Conservation (phyloP, 2,888 invertebrate species). For the Elgonia sp. region DNA sequence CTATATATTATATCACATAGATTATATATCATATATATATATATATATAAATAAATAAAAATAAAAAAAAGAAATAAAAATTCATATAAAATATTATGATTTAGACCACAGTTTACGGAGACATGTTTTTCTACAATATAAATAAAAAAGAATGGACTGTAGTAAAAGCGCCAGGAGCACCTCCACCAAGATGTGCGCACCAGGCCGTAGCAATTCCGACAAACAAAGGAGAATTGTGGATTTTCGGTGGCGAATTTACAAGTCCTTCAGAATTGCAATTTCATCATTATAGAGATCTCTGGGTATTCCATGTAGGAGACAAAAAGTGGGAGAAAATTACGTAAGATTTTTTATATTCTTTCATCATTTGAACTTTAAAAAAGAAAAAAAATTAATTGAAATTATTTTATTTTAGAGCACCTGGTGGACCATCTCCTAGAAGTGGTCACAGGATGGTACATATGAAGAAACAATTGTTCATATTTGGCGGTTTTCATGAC, state of each 20-base stretch:
- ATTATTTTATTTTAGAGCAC: slow-evolving; percentile 84
- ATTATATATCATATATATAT: no score
- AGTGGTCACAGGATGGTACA: slow-evolving; percentile 96
- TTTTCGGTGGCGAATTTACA: slow-evolving; percentile 97
- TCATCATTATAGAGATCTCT: slow-evolving; percentile 96
- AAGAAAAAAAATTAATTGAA: neutral
- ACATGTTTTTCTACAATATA: slow-evolving; percentile 94
- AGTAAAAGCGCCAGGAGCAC: slow-evolving; percentile 94
- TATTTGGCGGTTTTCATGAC: slow-evolving; percentile 98
- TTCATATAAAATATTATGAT: no score
- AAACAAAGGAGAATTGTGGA: slow-evolving; percentile 92
- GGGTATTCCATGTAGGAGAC: slow-evolving; percentile 93
- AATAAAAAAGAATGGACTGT: slow-evolving; percentile 93
- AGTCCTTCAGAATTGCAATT: slow-evolving; percentile 96
- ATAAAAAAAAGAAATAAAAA: no score
- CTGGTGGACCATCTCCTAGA: slow-evolving; percentile 93
- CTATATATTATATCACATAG: no score
- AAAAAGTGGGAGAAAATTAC: slow-evolving; percentile 95
- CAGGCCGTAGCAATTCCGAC: slow-evolving; percentile 93
- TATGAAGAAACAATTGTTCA: slow-evolving; percentile 92
- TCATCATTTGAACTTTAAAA: neutral
- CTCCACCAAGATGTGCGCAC: slow-evolving; percentile 96
- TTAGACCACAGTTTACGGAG: slow-evolving; percentile 95
- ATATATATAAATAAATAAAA: no score
- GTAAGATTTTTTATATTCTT: slow-evolving; percentile 70